A percentile compares a stretch with the other conserved stretches of the same genome.
Evolutionary conservation across 2,888 invertebrate species (phyloP).

Genomic region (Pyrochroa serraticornis): DNA sequence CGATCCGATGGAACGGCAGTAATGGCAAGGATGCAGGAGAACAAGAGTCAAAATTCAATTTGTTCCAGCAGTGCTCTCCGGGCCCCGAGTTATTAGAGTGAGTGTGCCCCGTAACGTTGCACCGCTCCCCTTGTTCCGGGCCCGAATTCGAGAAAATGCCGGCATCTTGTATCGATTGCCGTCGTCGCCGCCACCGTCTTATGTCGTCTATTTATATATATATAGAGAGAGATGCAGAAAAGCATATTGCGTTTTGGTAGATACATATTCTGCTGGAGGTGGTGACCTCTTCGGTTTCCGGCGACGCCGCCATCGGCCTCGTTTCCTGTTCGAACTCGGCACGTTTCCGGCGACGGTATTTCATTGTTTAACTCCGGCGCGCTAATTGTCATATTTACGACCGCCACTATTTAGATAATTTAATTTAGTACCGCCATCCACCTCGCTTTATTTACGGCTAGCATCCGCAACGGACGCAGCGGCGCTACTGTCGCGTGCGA

Average conservation of each 20-base stretch:
- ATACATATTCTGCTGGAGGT: slow-evolving; percentile 6
- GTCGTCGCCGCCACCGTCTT: not conserved
- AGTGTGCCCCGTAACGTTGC: slow-evolving; percentile 6
- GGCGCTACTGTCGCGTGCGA: too few relatives aligned
- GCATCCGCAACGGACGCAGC: slow-evolving; percentile 5
- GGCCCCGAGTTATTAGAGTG: slow-evolving; percentile 21
- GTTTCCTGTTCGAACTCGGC: slow-evolving; percentile 30
- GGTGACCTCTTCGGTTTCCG: slow-evolving; percentile 16
- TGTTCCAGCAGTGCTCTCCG: slow-evolving; percentile 21
- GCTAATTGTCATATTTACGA: slow-evolving; percentile 35
- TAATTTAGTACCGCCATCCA: slow-evolving; percentile 24
- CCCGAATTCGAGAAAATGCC: slow-evolving; percentile 12
- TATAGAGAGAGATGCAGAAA: not conserved
- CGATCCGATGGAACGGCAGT: not conserved
- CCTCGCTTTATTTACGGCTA: slow-evolving; percentile 15
- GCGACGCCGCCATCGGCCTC: slow-evolving; percentile 15
- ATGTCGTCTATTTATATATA: too few relatives aligned
- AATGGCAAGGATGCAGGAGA: slow-evolving; percentile 20
- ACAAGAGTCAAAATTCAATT: slow-evolving; percentile 30
- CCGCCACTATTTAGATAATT: slow-evolving; percentile 35
- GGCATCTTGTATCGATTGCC: slow-evolving; percentile 10
- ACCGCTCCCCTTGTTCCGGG: slow-evolving; percentile 1
- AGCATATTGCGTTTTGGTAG: slow-evolving; percentile 18
- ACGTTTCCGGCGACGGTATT: slow-evolving; percentile 17
- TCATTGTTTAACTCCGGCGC: slow-evolving; percentile 30